Evolutionary conservation across 2,888 invertebrate species (phyloP), one percentile per base, ranked within the genome.

Genomic region (Dryadula phaetusa): DNA sequence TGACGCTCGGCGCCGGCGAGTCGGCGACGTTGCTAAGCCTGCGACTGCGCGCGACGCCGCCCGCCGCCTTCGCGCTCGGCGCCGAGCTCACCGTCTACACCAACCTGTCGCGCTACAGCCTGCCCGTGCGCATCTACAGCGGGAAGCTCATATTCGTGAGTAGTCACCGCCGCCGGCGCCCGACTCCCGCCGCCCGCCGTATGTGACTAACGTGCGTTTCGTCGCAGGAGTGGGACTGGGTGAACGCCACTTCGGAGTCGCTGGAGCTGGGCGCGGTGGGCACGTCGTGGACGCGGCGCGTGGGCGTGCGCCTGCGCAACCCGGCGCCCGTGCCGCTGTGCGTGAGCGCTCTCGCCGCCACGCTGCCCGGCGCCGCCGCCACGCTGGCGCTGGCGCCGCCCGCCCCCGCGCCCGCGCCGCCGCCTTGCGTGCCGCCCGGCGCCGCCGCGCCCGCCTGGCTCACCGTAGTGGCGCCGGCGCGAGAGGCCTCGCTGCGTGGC

Each of bases 231-330:
- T 92, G 85, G 88, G 84, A 86, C 69, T 88, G 89, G 90, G 79
- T 82, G 34, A 71, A 74, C 73, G 78, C 78, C 0, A 42, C 66
- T 61, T 79, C 61, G 64, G 64, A 46, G 54, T 46, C 64, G 34
- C 60, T 72, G 49, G 71, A 71, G 61, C 93, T 96, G 80, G 96
- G 96, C 72, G 92, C 94, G 66, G 91, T 96, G 70, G 94, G 95
- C 74, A 92, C 94, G 78, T 94, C 94, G 60, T 90, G 93, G 63
- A 94, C 94, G 75, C 95, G 95, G 78, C 95, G 95, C 75, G 95
- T 97, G 75, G 89, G 94, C 77, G 95, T 75, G 77, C 79, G 76
- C 16, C 74, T 88, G 77, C 83, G 66, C 83, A 88, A 89, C 84
- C 73, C 76, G n/a, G 84, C 81, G 65, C 80, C 82, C 49, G 77